phyloP scores from a whole-genome alignment of 2,888 invertebrate species.

The Drosophila planitibia region DNA sequence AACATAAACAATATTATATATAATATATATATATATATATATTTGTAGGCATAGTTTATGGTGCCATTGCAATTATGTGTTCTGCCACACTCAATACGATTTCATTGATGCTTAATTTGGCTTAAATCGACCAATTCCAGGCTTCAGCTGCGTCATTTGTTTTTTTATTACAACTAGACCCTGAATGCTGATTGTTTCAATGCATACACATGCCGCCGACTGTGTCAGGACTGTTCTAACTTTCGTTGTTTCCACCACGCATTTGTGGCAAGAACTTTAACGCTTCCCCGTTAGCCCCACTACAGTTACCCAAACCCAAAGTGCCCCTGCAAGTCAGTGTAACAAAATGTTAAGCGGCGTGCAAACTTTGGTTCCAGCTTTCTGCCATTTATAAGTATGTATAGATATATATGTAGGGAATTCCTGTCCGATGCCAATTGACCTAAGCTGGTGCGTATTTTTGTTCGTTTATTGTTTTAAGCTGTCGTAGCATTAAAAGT shows the following conservation, averaged over 20 bases:
- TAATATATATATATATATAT: not conserved
- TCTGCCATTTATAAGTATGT: conserved; percentile 9
- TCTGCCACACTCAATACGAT: not conserved
- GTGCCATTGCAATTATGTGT: not conserved
- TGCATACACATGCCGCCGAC: not conserved
- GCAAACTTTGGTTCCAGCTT: conserved; percentile 46
- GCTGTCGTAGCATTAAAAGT: conserved; percentile 59
- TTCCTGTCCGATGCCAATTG: conserved; percentile 25
- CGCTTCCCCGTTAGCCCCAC: conserved; percentile 8
- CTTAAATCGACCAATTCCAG: not conserved
- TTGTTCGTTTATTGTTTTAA: conserved; percentile 58
- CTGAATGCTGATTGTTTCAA: not conserved
- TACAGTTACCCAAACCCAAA: not conserved
- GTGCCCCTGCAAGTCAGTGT: conserved; percentile 54
- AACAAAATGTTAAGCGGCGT: conserved; percentile 52
- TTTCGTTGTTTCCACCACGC: conserved; percentile 10
- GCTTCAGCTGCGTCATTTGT: not conserved
- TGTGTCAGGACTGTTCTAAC: not conserved
- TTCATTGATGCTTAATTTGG: not conserved
- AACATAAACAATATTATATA: no score
- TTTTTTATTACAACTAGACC: not conserved
- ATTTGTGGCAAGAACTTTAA: conserved; percentile 44
- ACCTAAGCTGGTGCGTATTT: conserved; percentile 27
- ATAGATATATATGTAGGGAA: not conserved
- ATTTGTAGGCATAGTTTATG: not conserved